Base-by-base conservation (phyloP, 2,113 vertebrate genomes). In the Coptodon bakossiorum region DNA sequence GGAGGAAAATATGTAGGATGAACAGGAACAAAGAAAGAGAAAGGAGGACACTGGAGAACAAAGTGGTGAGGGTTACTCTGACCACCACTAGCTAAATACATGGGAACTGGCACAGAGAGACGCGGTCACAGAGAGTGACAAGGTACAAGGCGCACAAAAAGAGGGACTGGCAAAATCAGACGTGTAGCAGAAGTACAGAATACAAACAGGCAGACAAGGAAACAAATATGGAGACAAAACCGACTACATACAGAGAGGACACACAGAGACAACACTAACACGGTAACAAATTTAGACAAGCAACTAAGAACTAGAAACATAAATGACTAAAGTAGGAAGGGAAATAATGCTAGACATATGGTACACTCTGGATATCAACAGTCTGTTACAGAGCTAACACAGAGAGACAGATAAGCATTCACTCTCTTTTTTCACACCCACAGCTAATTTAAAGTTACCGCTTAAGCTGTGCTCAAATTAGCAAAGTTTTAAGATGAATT, bases 131-230 rank as follows among this genome's bases (percentile, higher is more conserved):
- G 31, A 61, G 59, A 2, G 2, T 3, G 59, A 63, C 31, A 36
- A 63, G 9, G 59, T 19, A 19, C 59, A 34, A n/a, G 29, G 9
- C 0, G 1, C n/a, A 52, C 50, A 52, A 52, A 50, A 52, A n/a
- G 50, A 52, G 17, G 50, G 17, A 19, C 17, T 52, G 50, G 8
- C 57, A 36, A 6, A 34, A 63, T 63, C 11, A 63, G 29, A 63
- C 1, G 6, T 0, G 6, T 63, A 0, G 36, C 16, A 63, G 59
- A 63, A 63, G 59, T 36, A 0, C 24, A 63, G 59, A 63, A 19
- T 6, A 63, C 59, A 40, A 9, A 38, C 38, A 29, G n/a, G 4
- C 57, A 61, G 57, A 1, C 16, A 1, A 9, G 19, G 59, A 63
- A 63, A 63, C 17, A 34, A 63, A n/a, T 0, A 0, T 63, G 31